Evolutionary conservation across 2,113 vertebrate genomes (phyloP).

Genomic region (Anguilla rostrata): DNA sequence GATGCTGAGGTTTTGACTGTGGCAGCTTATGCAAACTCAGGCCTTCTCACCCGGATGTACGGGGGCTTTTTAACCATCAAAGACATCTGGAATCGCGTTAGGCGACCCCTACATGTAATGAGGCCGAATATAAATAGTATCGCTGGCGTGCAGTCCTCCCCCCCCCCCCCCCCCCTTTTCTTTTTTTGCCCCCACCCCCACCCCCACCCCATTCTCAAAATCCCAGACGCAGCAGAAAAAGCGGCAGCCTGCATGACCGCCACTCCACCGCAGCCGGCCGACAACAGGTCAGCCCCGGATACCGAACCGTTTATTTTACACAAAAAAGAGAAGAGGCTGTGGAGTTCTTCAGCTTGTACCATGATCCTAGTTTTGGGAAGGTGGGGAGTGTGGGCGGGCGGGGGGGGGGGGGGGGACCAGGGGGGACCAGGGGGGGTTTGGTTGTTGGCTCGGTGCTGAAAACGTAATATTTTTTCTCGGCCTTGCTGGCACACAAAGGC

Average conservation of each 20-base stretch:
- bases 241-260: not conserved
- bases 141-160: conserved; percentile 52
- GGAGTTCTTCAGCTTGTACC: conserved; percentile 50
- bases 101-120: conserved; percentile 52
- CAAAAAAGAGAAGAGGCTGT: conserved; percentile 46
- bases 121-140: conserved; percentile 60
- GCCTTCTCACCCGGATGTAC: conserved; percentile 10
- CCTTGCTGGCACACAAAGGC: conserved; percentile 50
- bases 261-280: not conserved
- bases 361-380: not conserved
- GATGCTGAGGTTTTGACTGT: not conserved
- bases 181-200: too few relatives aligned
- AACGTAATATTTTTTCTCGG: conserved; percentile 49
- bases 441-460: conserved; percentile 18
- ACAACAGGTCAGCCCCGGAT: conserved; percentile 56
- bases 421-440: conserved; percentile 32
- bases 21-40: not conserved
- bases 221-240: conserved; percentile 48
- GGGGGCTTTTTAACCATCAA: conserved; percentile 48
- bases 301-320: conserved; percentile 60
- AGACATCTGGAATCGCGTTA: conserved; percentile 49
- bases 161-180: conserved; percentile 45
- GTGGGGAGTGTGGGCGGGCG: too few relatives aligned
- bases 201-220: conserved; percentile 62
- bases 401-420: too few relatives aligned